A percentile compares a stretch with the other conserved stretches of the same genome.
These are phyloP conservation scores for Passer montanus DNA, from an alignment of 2,113 vertebrate species.

Conservation along the genomic window DNA sequence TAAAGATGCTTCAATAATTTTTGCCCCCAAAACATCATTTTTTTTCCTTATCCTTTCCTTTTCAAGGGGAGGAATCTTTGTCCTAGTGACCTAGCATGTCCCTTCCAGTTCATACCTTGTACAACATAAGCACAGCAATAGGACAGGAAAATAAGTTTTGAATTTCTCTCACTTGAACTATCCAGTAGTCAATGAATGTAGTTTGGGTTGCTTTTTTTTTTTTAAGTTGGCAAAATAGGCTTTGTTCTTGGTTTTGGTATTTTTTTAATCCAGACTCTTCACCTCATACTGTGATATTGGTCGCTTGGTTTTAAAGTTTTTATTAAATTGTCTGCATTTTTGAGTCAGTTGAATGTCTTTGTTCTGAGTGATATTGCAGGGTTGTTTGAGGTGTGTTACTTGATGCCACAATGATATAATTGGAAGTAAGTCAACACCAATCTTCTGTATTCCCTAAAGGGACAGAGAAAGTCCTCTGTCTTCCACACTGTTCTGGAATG, in stretches of 20 bases:
- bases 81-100: background rate
- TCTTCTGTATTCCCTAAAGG: background rate
- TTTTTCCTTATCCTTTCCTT: background rate
- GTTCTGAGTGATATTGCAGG: background rate
- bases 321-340: background rate
- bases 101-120: background rate
- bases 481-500: background rate
- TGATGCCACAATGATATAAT: background rate
- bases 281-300: background rate
- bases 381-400: background rate
- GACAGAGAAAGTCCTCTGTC: background rate
- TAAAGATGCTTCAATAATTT: background rate
- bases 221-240: background rate
- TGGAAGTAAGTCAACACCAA: background rate
- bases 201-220: background rate
- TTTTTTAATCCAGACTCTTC: background rate
- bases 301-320: background rate
- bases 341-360: background rate
- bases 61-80: background rate
- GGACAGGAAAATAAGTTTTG: background rate
- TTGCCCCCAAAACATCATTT: rapidly evolving
- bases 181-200: background rate
- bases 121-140: background rate
- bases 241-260: rapidly evolving
- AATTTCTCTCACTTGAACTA: background rate